phyloP scores from a whole-genome alignment of 2,113 vertebrate genomes.

The Callospermophilus lateralis region DNA sequence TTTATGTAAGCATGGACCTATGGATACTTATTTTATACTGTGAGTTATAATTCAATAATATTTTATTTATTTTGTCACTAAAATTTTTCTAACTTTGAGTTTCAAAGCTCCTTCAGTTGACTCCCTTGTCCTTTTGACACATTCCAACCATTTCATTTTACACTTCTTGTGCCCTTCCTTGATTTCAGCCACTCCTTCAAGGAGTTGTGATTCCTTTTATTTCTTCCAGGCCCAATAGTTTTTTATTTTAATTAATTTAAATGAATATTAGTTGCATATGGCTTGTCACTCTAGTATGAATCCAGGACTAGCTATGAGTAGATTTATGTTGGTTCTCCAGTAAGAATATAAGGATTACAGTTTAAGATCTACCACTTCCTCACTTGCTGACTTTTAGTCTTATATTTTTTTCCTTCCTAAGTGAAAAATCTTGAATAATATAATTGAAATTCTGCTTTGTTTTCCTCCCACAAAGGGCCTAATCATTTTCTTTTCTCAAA shows the following conservation, averaged over 20 bases:
- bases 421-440: background rate
- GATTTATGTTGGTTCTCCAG: background rate
- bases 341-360: background rate
- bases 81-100: background rate
- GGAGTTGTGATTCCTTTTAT: background rate
- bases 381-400: too few relatives aligned
- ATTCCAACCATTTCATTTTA: background rate
- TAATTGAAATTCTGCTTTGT: background rate
- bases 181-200: background rate
- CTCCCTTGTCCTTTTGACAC: background rate
- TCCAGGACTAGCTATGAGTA: background rate
- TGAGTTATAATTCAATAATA: background rate
- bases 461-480: background rate
- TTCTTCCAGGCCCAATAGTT: background rate
- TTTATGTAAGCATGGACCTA: background rate
- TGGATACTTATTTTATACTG: background rate
- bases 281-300: background rate
- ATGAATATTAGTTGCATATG: background rate
- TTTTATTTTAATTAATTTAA: background rate
- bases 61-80: background rate
- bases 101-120: background rate
- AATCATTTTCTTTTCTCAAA: background rate
- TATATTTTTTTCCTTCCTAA: too few relatives aligned
- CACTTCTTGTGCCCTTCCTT: background rate
- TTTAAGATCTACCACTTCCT: background rate